phyloP scores from a whole-genome alignment of 2,797 vertebrate genomes.

The Todus mexicanus region DNA sequence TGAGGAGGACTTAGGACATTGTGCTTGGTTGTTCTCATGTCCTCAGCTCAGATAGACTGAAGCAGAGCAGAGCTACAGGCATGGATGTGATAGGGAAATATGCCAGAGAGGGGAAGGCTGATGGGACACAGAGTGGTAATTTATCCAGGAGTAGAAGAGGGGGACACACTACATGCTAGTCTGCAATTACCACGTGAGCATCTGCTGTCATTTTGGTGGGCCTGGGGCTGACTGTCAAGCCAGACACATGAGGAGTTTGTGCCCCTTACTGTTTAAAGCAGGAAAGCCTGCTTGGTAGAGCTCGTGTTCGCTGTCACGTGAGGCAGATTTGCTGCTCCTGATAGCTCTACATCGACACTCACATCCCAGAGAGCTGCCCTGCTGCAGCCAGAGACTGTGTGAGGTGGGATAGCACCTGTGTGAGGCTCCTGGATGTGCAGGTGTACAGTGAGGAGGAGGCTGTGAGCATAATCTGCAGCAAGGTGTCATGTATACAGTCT shows the following conservation, averaged over 20 bases:
- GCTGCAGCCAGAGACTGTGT: neutral
- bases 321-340: neutral
- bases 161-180: neutral
- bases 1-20: accelerated
- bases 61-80: neutral
- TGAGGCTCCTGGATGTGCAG: too few species aligned
- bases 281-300: neutral
- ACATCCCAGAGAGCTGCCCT: neutral
- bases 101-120: neutral
- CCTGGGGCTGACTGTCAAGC: neutral
- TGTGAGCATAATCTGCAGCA: neutral
- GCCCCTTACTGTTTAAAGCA: neutral
- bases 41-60: neutral
- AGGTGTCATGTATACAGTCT: neutral
- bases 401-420: too few species aligned
- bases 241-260: neutral
- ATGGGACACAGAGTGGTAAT: neutral
- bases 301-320: neutral
- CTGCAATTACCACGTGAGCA: neutral
- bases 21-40: neutral
- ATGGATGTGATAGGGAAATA: neutral
- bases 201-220: neutral
- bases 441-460: neutral
- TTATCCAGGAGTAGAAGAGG: neutral
- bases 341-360: neutral